phyloP scores from a whole-genome alignment of 1,140 invertebrate species.

The Macrosteles quadrilineatus region DNA sequence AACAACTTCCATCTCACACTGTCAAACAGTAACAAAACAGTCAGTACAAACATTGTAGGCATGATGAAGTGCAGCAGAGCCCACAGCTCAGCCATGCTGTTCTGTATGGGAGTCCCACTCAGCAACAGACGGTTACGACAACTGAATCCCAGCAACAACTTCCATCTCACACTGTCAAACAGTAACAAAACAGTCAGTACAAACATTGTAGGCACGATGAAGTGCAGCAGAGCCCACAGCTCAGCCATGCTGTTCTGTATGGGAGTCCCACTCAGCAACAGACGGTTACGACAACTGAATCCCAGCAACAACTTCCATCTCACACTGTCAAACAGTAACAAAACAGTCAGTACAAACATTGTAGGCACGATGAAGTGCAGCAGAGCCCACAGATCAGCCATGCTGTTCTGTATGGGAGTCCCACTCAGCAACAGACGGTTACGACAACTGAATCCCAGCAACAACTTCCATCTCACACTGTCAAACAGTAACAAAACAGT shows the following conservation, averaged over 20 bases:
- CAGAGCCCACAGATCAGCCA: constrained; percentile 97
- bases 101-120: constrained; percentile 98
- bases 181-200: no score
- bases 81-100: constrained; percentile 98
- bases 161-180: constrained; percentile 96
- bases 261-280: constrained; percentile 95
- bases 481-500: no score
- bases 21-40: no score
- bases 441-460: constrained; percentile 92
- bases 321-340: no score
- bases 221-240: constrained; percentile 97
- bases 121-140: constrained; percentile 90
- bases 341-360: no score
- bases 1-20: constrained; percentile 96
- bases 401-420: constrained; percentile 97
- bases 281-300: constrained; percentile 89
- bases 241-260: constrained; percentile 99
- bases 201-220: constrained; percentile 98
- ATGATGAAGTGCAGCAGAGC: constrained; percentile 98
- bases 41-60: constrained; percentile 97
- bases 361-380: constrained; percentile 99
- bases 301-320: constrained; percentile 95
- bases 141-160: constrained; percentile 91
- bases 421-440: constrained; percentile 93
- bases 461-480: constrained; percentile 93